phyloP scores from a whole-genome alignment of 92 coral and sea anemone species.

The Porites cylindrica region DNA sequence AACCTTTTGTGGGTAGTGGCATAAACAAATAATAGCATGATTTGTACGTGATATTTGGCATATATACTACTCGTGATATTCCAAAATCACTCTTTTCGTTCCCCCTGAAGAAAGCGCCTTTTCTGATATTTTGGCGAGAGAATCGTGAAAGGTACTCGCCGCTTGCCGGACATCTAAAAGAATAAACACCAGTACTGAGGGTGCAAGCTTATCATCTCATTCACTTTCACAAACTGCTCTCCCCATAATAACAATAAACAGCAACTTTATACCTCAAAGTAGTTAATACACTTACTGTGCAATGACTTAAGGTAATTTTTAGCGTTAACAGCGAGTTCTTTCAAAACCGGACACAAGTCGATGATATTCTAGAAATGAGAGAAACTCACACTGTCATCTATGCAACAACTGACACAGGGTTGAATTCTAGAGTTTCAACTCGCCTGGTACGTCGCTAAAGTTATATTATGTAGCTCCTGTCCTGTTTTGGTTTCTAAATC shows the following conservation, averaged over 20 bases:
- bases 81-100: constrained; percentile 13
- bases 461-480: constrained; percentile 76
- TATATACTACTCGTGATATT: too few relatives aligned
- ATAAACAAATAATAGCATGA: too few relatives aligned
- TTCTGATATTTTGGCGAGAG: constrained; percentile 84
- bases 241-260: too few relatives aligned
- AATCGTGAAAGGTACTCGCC: constrained; percentile 75
- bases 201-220: too few relatives aligned
- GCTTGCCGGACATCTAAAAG: constrained; percentile 76
- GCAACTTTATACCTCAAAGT: not conserved
- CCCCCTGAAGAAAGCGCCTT: constrained; percentile 82
- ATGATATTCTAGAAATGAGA: constrained; percentile 75
- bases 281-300: constrained; percentile 78
- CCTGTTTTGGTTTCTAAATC: constrained; percentile 67
- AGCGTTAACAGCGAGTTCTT: constrained; percentile 85
- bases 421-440: constrained; percentile 5
- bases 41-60: too few relatives aligned
- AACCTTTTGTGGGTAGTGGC: too few relatives aligned
- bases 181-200: not conserved
- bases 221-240: too few relatives aligned
- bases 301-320: constrained; percentile 89
- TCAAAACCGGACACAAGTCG: constrained; percentile 84
- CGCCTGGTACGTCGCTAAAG: constrained; percentile 79
- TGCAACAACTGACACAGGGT: not conserved
- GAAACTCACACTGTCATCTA: not conserved